Evolutionary conservation across 2,888 invertebrate genomes (phyloP).

Genomic region (Chrysina gloriosa): DNA sequence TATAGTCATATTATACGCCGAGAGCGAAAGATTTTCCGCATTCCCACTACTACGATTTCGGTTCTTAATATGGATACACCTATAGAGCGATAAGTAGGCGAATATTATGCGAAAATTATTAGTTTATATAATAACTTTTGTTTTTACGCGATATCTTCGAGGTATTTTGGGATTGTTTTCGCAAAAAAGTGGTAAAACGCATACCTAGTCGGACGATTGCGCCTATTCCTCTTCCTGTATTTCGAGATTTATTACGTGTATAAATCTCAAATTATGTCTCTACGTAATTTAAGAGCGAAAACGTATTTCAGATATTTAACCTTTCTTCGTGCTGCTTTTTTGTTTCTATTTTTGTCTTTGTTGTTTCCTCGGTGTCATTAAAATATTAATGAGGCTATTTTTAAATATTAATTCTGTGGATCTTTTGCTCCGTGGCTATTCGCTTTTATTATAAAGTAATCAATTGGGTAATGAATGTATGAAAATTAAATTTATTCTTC

Average conservation of each 20-base stretch:
- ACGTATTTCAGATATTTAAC: constrained; percentile 11
- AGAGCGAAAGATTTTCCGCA: constrained; percentile 9
- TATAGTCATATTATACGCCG: constrained; percentile 7
- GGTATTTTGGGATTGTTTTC: not conserved
- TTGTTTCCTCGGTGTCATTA: not conserved
- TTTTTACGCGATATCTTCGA: constrained; percentile 3
- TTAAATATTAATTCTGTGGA: constrained; percentile 2
- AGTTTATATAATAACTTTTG: constrained; percentile 8
- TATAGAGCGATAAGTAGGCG: not conserved
- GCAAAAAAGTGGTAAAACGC: not conserved
- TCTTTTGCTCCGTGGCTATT: no score
- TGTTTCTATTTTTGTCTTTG: not conserved
- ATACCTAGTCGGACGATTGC: not conserved
- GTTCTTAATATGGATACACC: not conserved
- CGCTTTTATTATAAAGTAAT: no score
- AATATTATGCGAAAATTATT: constrained; percentile 12
- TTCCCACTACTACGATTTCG: not conserved
- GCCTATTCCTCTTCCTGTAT: constrained; percentile 14
- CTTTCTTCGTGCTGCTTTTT: constrained; percentile 2
- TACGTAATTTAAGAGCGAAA: constrained; percentile 15
- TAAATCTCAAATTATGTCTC: constrained; percentile 25
- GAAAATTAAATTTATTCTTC: no score
- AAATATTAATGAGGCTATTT: constrained; percentile 20
- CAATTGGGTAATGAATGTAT: no score
- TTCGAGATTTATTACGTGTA: constrained; percentile 26